These are phyloP conservation scores for Eunapius fragilis DNA, from an alignment of 37 sponge, comb jelly and placozoan species.

Conservation along the genomic window DNA sequence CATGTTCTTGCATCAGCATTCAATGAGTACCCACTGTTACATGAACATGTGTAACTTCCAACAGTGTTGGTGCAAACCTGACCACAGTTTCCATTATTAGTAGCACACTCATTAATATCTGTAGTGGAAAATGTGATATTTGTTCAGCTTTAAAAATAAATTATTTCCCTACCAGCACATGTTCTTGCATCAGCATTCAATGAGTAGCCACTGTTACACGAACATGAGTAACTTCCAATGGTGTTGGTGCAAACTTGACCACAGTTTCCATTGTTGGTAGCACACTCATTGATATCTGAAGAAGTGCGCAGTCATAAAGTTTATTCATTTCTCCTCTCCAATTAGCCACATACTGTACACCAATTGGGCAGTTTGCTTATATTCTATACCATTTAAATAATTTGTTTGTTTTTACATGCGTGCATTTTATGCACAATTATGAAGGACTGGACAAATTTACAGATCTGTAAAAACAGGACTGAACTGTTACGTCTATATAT, in stretches of 20 bases:
- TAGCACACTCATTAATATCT: slow-evolving; percentile 13
- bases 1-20: slow-evolving; percentile 11
- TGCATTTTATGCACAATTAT: no score
- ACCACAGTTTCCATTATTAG: not conserved
- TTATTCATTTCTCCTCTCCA: no score
- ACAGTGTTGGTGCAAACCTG: not conserved
- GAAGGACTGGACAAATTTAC: no score
- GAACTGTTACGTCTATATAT: no score
- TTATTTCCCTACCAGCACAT: slow-evolving; percentile 19
- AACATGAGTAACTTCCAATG: slow-evolving; percentile 2
- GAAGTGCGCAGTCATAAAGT: no score
- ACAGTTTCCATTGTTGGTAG: not conserved
- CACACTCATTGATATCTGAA: slow-evolving; percentile 3
- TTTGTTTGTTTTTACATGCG: no score
- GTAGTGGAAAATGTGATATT: no score
- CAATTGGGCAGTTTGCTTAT: no score
- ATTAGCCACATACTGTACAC: no score
- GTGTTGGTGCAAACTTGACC: not conserved
- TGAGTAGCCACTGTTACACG: slow-evolving; percentile 5
- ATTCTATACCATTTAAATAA: no score
- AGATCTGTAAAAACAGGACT: no score
- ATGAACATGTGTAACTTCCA: slow-evolving; percentile 14
- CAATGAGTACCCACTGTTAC: slow-evolving; percentile 8
- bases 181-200: slow-evolving; percentile 7
- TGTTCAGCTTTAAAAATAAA: no score